Conservation (phyloP, 2,888 invertebrate genomes). For the Harpagoxenus sublaevis region DNA sequence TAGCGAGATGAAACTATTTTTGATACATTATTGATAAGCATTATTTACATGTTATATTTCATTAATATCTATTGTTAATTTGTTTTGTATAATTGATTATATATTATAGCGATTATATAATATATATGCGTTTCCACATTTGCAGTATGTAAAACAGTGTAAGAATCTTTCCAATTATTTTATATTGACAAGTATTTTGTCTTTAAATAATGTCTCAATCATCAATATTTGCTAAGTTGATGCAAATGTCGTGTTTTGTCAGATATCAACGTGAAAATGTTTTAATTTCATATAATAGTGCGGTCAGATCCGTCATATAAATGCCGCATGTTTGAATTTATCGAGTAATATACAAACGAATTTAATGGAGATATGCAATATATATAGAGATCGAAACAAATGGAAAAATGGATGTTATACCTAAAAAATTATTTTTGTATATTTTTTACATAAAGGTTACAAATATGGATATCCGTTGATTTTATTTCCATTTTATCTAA, state of each 20-base stretch:
- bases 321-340: not conserved
- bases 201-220: not conserved
- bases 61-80: not conserved
- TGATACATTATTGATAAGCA: not conserved
- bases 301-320: not conserved
- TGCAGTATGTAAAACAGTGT: not conserved
- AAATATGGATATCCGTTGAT: not conserved
- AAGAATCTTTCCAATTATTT: not conserved
- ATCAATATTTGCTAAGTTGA: not conserved
- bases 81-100: not conserved
- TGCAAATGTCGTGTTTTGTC: not conserved
- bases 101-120: not conserved
- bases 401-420: not conserved
- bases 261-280: constrained; percentile 8
- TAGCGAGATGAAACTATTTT: not conserved
- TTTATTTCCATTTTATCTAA: not conserved
- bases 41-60: not conserved
- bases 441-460: not conserved
- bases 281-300: constrained; percentile 1
- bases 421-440: too few relatives aligned
- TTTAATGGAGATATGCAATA: not conserved
- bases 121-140: not conserved
- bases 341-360: not conserved
- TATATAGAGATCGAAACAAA: not conserved
- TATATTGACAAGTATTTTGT: not conserved